Conservation (phyloP, 2,888 invertebrate genomes). For the Morinoia aosen region DNA sequence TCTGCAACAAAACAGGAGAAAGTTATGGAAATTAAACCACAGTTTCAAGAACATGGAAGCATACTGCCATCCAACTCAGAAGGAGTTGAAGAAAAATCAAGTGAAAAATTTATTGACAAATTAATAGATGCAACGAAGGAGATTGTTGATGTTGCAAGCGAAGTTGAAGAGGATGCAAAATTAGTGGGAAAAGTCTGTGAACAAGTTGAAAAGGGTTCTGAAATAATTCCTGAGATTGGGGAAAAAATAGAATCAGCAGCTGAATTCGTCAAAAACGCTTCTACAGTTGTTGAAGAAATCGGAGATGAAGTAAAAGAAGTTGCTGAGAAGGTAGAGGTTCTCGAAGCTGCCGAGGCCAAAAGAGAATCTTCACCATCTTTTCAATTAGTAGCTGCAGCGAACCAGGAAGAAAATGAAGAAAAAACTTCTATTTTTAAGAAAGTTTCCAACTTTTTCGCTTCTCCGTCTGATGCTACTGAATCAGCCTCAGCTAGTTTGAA, state of each 20-base stretch:
- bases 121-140: background rate
- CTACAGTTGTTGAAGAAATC: slow-evolving; percentile 40
- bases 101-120: background rate
- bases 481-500: background rate
- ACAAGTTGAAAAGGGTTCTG: background rate
- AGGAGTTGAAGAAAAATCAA: background rate
- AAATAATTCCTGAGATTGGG: background rate
- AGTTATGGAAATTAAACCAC: background rate
- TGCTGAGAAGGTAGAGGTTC: slow-evolving; percentile 55
- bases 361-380: slow-evolving; percentile 13
- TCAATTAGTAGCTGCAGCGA: slow-evolving; percentile 38
- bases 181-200: background rate
- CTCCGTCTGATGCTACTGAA: background rate
- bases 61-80: background rate
- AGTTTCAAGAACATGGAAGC: background rate
- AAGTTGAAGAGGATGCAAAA: slow-evolving; percentile 14
- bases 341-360: slow-evolving; percentile 43
- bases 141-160: background rate
- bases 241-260: background rate
- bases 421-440: slow-evolving; percentile 52
- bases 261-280: background rate
- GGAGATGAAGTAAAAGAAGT: slow-evolving; percentile 44
- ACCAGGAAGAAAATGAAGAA: background rate
- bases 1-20: background rate
- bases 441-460: slow-evolving; percentile 52